These are phyloP conservation scores for Hippocampus abdominalis DNA, from an alignment of 2,113 vertebrate species.

Conservation along the genomic window DNA sequence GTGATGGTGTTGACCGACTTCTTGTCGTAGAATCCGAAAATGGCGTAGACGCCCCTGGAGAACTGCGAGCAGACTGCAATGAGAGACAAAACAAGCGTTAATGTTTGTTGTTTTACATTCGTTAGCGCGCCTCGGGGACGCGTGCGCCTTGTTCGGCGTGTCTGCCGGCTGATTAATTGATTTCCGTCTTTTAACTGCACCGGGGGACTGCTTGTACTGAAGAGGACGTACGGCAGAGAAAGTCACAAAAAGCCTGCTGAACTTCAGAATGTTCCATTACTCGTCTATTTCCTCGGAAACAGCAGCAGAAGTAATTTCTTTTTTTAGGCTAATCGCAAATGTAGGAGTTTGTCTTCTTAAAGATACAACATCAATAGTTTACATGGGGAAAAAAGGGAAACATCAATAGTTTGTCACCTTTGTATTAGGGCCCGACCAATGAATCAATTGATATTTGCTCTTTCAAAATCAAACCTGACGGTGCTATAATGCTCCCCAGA, in stretches of 20 bases:
- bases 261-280: neutral
- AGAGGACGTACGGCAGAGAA: constrained; percentile 10
- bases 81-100: neutral
- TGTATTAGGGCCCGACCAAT: too few species aligned
- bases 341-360: neutral
- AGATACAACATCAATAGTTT: too few species aligned
- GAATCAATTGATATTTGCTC: too few species aligned
- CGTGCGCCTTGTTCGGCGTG: constrained; percentile 13
- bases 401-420: too few species aligned
- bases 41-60: constrained; percentile 98
- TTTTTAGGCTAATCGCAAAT: neutral
- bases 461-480: too few species aligned
- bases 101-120: neutral
- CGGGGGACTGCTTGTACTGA: constrained; percentile 40
- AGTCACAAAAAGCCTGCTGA: neutral
- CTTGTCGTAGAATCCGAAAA: constrained; percentile 99
- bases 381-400: too few species aligned
- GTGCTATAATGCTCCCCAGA: too few species aligned
- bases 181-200: constrained; percentile 28
- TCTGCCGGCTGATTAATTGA: constrained; percentile 40
- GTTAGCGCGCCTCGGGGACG: constrained; percentile 25
- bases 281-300: neutral
- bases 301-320: neutral
- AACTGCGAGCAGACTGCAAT: constrained; percentile 95
- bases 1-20: constrained; percentile 99